Evolutionary conservation across 2,888 invertebrate species (phyloP).

Genomic region (Cheiracanthium punctorium): DNA sequence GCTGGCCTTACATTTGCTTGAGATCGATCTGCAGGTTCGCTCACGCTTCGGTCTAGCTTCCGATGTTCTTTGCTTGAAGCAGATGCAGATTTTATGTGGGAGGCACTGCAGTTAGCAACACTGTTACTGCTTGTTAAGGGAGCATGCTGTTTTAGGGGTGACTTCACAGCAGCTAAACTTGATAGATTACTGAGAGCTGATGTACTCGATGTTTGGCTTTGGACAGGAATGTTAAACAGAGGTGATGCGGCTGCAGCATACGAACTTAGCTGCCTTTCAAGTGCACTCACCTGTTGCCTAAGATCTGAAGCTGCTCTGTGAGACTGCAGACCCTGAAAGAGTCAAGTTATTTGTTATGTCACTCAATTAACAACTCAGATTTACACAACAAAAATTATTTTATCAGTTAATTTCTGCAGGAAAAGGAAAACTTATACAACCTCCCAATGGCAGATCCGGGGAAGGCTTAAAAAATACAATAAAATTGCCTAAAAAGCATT

Average conservation of each 20-base stretch:
- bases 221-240: slow-evolving; percentile 25
- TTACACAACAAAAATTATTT: too few species aligned
- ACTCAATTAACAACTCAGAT: too few species aligned
- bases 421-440: too few species aligned
- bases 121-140: slow-evolving; percentile 61
- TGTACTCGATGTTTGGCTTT: slow-evolving; percentile 28
- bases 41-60: slow-evolving; percentile 86
- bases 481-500: too few species aligned
- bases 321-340: slow-evolving; percentile 52
- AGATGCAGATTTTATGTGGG: slow-evolving; percentile 28
- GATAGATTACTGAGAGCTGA: slow-evolving; percentile 29
- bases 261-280: slow-evolving; percentile 55
- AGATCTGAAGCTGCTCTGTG: slow-evolving; percentile 43
- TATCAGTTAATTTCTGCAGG: too few species aligned
- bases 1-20: slow-evolving; percentile 36
- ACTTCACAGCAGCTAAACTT: slow-evolving; percentile 21
- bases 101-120: slow-evolving; percentile 57
- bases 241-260: slow-evolving; percentile 35
- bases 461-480: too few species aligned
- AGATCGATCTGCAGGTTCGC: slow-evolving; percentile 79
- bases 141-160: slow-evolving; percentile 49
- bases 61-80: slow-evolving; percentile 34
- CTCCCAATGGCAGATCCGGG: too few species aligned
- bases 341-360: too few species aligned
- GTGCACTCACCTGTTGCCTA: slow-evolving; percentile 53